These are phyloP conservation scores for Leuciscus waleckii DNA, from an alignment of 2,797 vertebrate species.

Conservation along the genomic window DNA sequence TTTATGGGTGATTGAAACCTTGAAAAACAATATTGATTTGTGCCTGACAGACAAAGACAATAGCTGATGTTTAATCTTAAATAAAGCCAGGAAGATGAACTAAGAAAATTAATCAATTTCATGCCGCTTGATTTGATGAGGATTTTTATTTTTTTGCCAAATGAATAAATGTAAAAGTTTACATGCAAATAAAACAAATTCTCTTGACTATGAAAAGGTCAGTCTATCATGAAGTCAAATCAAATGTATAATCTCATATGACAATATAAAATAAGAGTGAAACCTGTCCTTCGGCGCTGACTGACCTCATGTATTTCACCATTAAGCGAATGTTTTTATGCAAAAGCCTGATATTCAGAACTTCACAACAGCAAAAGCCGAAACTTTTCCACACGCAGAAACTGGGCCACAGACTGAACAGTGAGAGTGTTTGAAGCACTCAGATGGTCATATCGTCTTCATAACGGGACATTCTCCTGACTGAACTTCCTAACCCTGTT, in stretches of 20 bases:
- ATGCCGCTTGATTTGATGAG: background rate
- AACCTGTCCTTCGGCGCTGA: background rate
- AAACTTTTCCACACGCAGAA: background rate
- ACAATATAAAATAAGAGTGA: background rate
- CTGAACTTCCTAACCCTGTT: background rate
- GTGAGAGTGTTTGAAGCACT: background rate
- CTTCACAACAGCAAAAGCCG: background rate
- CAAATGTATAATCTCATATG: background rate
- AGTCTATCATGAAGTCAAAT: background rate
- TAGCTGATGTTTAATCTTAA: background rate
- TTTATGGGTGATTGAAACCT: background rate
- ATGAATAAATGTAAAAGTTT: background rate
- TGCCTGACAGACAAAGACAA: background rate
- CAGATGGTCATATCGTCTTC: background rate
- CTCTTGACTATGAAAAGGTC: background rate
- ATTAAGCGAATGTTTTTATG: background rate
- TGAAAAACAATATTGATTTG: background rate
- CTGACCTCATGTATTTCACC: background rate
- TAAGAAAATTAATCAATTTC: too few relatives aligned
- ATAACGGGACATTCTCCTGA: slow-evolving; percentile 5
- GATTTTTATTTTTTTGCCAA: background rate
- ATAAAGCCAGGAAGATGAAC: background rate
- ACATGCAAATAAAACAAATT: background rate
- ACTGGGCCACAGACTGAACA: background rate
- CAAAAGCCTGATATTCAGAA: background rate